A percentile compares a stretch with the other conserved stretches of the same genome.
Evolutionary conservation across 2,888 invertebrate species (phyloP).

Genomic region (Morinoia aosen): DNA sequence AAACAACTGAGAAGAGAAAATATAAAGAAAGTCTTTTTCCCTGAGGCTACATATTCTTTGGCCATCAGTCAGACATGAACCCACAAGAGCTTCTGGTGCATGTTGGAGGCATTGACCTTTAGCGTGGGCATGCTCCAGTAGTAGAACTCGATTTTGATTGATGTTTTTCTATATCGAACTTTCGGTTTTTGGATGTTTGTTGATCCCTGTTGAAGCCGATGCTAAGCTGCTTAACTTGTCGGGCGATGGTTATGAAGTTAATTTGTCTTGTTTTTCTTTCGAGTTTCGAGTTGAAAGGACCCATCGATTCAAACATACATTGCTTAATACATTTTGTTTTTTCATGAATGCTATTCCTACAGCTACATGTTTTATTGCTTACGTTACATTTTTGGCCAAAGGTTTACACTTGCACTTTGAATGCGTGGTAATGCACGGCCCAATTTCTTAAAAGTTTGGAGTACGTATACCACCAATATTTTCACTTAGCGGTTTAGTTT

Average conservation of each 20-base stretch:
- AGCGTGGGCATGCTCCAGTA: neutral
- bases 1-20: neutral
- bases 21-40: neutral
- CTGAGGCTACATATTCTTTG: neutral
- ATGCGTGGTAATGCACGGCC: neutral
- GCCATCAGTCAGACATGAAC: neutral
- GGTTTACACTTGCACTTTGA: neutral
- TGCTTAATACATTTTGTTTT: neutral
- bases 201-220: neutral
- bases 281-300: neutral
- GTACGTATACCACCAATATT: neutral
- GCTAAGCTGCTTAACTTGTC: slow-evolving; percentile 1
- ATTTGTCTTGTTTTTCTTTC: neutral
- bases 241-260: neutral
- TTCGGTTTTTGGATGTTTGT: neutral
- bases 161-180: neutral
- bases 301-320: neutral
- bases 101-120: neutral
- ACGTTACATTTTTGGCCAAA: neutral
- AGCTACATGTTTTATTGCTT: neutral
- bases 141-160: neutral
- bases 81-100: neutral
- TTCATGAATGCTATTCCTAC: neutral
- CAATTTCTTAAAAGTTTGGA: neutral
- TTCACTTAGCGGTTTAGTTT: neutral